phyloP scores from a whole-genome alignment of 2,888 invertebrate genomes.

The Drosophila mulleri region DNA sequence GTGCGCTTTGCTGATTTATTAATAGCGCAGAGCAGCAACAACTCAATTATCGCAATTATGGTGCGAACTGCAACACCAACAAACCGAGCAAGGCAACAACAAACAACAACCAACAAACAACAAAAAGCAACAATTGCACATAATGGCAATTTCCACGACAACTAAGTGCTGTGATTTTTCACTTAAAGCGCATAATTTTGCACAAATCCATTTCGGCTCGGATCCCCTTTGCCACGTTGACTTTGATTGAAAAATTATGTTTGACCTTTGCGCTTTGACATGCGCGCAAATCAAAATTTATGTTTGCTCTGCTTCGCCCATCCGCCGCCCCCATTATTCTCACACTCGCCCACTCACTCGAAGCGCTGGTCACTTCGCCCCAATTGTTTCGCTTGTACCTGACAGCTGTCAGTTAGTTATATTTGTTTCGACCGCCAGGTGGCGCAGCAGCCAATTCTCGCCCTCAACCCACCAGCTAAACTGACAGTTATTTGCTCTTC shows the following conservation, averaged over 20 bases:
- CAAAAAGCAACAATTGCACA: conserved; percentile 7
- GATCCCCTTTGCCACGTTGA: conserved; percentile 13
- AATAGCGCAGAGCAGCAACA: conserved; percentile 34
- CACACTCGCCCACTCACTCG: neutral
- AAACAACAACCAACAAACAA: neutral
- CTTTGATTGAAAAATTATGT: conserved; percentile 73
- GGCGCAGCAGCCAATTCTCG: conserved; percentile 40
- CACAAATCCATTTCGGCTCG: conserved; percentile 30
- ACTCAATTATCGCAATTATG: conserved; percentile 54
- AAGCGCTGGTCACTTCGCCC: conserved; percentile 10
- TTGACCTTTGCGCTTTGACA: conserved; percentile 58
- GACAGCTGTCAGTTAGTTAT: conserved; percentile 64
- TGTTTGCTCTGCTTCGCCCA: conserved; percentile 30
- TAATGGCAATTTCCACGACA: conserved; percentile 36
- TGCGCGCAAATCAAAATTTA: conserved; percentile 61
- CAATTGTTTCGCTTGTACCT: conserved; percentile 41
- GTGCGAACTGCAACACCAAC: conserved; percentile 27
- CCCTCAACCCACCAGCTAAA: conserved; percentile 11
- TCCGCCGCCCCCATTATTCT: neutral
- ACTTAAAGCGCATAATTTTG: conserved; percentile 58
- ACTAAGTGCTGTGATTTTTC: conserved; percentile 65
- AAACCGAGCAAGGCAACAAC: conserved; percentile 1
- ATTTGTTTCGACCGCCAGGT: conserved; percentile 41
- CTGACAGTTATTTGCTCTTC: conserved; percentile 55
- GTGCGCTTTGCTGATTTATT: conserved; percentile 44